Evolutionary conservation across 2,113 vertebrate genomes (phyloP).

Genomic region (Aptenodytes patagonicus): DNA sequence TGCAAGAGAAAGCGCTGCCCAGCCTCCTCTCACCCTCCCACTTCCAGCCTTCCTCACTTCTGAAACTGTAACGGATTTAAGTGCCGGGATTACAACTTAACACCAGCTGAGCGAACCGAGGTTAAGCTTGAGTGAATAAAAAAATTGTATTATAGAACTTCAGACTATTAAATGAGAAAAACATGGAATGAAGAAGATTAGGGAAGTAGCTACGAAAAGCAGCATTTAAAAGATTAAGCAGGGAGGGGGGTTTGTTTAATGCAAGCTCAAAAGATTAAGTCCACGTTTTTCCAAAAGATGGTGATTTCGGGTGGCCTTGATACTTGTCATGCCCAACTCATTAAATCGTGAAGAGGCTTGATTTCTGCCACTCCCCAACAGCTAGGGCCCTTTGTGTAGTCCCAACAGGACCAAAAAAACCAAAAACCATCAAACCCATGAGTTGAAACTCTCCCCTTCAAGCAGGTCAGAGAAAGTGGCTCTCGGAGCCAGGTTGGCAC

Average conservation of each 20-base stretch:
- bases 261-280: slow-evolving; percentile 32
- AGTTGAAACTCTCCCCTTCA: not conserved
- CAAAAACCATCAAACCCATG: not conserved
- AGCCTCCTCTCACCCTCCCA: not conserved
- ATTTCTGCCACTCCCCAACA: not conserved
- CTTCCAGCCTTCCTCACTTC: not conserved
- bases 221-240: slow-evolving; percentile 49
- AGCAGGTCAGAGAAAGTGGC: not conserved
- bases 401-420: not conserved
- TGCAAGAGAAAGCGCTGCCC: not conserved
- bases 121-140: slow-evolving; percentile 60
- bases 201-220: slow-evolving; percentile 45
- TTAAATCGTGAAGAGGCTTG: no score
- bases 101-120: slow-evolving; percentile 19
- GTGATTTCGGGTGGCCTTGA: not conserved
- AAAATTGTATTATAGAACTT: slow-evolving; percentile 52
- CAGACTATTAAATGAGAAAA: slow-evolving; percentile 38
- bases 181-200: slow-evolving; percentile 59
- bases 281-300: not conserved
- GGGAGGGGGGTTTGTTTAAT: not conserved
- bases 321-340: not conserved
- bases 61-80: slow-evolving; percentile 14
- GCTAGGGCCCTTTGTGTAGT: not conserved
- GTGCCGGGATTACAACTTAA: slow-evolving; percentile 53
- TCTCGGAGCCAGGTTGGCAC: not conserved